Base-by-base conservation (phyloP, 2,113 vertebrate species). In the Pagrus major region DNA sequence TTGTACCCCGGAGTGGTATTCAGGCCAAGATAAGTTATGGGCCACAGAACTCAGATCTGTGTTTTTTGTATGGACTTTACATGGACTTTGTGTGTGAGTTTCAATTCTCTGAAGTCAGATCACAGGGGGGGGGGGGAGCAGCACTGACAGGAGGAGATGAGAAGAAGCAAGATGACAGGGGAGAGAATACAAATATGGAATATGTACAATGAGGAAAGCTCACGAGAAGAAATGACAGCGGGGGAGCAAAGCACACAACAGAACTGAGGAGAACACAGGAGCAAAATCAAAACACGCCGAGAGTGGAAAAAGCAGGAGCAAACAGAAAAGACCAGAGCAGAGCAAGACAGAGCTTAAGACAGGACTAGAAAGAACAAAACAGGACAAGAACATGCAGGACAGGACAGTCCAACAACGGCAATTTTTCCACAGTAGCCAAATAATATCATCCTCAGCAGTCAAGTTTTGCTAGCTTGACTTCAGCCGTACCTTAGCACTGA, bases 71-170 rank as follows among this genome's bases (percentile, higher is more conserved):
- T 23, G 44, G 37, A 71, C 78, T 35, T 52, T 8, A 66, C 33
- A n/a, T 69, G 79, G 52, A 80, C 20, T 80, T 71, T 79, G 52
- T 27, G 35, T 76, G 52, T 66, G 70, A 47, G 68, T 84, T 73
- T 79, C 3, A 1, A 41, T 56, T 72, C 10, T 85, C 60, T 86
- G 77, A 82, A 80, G 81, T 82, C 56, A 51, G 72, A 88, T 88
- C 71, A 66, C 69, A 47, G n/a, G n/a, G 55, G 55, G 23, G 35
- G 33, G 44, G 20, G 12, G 8, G 14, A 54, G 39, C 55, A 49
- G 44, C 35, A 42, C 74, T 49, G 65, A 61, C 78, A 61, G 51
- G 25, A 64, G 55, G 74, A 73, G 81, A 86, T 88, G 56, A 84
- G 80, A 88, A 8, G 27, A 69, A 67, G 61, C 15, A 14, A 82